These are phyloP conservation scores for Eupithecia subumbrata DNA, from an alignment of 2,888 invertebrate species.

Conservation along the genomic window DNA sequence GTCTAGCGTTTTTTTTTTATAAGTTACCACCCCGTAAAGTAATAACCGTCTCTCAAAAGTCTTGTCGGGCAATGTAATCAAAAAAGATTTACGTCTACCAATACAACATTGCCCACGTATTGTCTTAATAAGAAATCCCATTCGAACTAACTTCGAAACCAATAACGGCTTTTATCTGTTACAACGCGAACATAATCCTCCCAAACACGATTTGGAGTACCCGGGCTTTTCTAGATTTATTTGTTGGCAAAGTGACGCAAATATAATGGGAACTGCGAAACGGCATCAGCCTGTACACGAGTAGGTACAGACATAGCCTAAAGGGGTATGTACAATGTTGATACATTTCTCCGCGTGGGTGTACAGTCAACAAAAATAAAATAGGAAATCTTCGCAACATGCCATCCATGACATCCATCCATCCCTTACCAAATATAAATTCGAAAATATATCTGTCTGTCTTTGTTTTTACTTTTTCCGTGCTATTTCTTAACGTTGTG, in stretches of 20 bases:
- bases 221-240: slow-evolving; percentile 32
- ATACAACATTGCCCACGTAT: slow-evolving; percentile 4
- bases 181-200: slow-evolving; percentile 27
- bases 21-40: too few relatives aligned
- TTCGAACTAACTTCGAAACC: slow-evolving; percentile 24
- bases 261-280: slow-evolving; percentile 20
- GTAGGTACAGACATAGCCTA: slow-evolving; percentile 1
- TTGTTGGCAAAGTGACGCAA: slow-evolving; percentile 27
- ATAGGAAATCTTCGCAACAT: neutral
- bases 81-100: slow-evolving; percentile 2
- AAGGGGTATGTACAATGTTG: neutral
- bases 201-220: slow-evolving; percentile 20
- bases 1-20: neutral
- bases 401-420: neutral
- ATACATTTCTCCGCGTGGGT: neutral
- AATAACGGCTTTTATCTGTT: slow-evolving; percentile 30
- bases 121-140: slow-evolving; percentile 12
- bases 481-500: neutral
- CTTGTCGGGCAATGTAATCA: neutral
- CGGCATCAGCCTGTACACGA: neutral
- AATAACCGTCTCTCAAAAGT: neutral
- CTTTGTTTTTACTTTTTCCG: neutral
- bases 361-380: slow-evolving; percentile 1
- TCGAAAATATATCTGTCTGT: neutral
- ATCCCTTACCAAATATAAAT: neutral